These are phyloP conservation scores for Phenganax subtilis DNA, from an alignment of 92 coral and sea anemone genomes.

Conservation along the genomic window DNA sequence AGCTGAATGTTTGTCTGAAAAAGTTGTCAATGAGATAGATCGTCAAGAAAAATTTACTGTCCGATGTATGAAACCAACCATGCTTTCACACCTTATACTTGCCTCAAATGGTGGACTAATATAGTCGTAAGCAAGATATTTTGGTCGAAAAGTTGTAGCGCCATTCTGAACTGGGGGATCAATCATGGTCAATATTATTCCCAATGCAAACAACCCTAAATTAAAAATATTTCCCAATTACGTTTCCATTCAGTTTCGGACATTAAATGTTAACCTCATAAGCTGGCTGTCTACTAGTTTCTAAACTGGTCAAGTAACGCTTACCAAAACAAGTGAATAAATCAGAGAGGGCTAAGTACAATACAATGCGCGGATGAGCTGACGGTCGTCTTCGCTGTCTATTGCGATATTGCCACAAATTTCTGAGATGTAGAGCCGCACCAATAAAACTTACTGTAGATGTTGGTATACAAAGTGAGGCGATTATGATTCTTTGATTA, in stretches of 20 bases:
- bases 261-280: no score
- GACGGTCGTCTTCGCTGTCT: conserved; percentile 60
- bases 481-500: conserved; percentile 42
- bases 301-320: neutral
- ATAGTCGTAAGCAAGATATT: neutral
- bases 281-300: no score
- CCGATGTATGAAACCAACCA: neutral
- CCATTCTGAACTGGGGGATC: neutral
- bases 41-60: neutral
- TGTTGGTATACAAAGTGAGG: conserved; percentile 68
- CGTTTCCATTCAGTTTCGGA: no score
- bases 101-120: neutral
- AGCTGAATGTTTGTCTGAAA: no score
- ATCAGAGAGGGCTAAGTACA: conserved; percentile 83
- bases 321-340: conserved; percentile 80
- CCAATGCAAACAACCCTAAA: conserved; percentile 9
- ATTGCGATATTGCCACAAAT: conserved; percentile 49
- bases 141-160: neutral
- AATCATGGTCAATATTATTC: neutral
- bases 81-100: neutral
- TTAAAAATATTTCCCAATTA: neutral
- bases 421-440: conserved; percentile 66
- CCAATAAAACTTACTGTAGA: conserved; percentile 73
- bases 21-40: neutral
- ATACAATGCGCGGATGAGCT: conserved; percentile 61